Base-by-base conservation (phyloP, 2,888 invertebrate species). In the Mantis religiosa region DNA sequence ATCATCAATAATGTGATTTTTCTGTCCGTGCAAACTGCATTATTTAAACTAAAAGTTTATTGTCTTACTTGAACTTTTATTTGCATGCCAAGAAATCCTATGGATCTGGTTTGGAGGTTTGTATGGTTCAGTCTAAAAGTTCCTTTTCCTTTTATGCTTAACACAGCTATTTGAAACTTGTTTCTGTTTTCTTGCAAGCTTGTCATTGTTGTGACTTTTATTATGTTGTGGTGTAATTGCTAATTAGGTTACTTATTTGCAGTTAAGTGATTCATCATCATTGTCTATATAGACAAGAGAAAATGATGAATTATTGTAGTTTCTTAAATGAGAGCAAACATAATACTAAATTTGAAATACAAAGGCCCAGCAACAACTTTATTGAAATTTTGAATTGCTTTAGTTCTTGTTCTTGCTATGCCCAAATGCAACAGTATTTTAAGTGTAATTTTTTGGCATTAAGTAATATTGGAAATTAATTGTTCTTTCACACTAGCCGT, bases 101-200 rank as follows among this genome's bases (percentile, higher is more conserved):
- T 88, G 93, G 93, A 91, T 92, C 93, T 86, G 93, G 93, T 90
- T 91, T 92, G 87, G 93, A 93, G 93, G 93, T 93, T 89, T 85
- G 90, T 90, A 82, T 83, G 25, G n/a, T 82, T 85, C 84, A 54
- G n/a, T 71, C 20, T 71, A 71, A 71, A 15, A 71, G 54, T 85
- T 41, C 1, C 30, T 41, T 85, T n/a, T 85, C n/a, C 85, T 85
- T 85, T 85, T 85, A n/a, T 28, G 83, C 83, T 30, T 83, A 83
- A 28, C 15, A n/a, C 83, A 83, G 28, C 30, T 27, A 6, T 20
- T 83, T 1, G 6, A 85, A 85, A 27, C n/a, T 85, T 85, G 28
- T 41, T 47, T 34, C 85, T 85, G 25, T 28, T 28, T 85, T 85
- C 34, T n/a, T 71, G 54, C 54, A 71, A 71, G 54, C 54, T 71